These are phyloP conservation scores for Pocillopora grandis DNA, from an alignment of 92 coral and sea anemone species.

Conservation along the genomic window DNA sequence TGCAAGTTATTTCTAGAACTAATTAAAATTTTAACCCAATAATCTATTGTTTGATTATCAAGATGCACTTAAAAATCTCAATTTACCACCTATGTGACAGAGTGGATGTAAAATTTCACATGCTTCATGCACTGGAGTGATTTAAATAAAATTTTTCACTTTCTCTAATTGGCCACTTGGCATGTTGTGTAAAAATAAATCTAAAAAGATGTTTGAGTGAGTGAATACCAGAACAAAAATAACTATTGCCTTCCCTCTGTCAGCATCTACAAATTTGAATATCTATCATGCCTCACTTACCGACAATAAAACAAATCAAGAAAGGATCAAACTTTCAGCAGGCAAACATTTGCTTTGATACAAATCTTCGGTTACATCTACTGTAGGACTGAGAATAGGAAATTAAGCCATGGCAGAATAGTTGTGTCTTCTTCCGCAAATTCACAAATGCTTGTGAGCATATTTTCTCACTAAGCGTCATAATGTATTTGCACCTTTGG, in stretches of 20 bases:
- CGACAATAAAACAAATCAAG: neutral
- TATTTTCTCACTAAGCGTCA: neutral
- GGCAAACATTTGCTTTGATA: neutral
- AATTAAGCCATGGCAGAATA: constrained; percentile 18
- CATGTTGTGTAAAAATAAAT: no score
- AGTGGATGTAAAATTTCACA: no score
- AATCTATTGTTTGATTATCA: no score
- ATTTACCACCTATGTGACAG: no score
- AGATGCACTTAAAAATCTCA: no score
- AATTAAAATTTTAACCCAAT: no score
- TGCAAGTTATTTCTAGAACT: no score
- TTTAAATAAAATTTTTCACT: no score
- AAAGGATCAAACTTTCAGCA: constrained; percentile 10
- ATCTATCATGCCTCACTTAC: constrained; percentile 21
- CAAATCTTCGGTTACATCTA: constrained; percentile 19
- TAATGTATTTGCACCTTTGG: neutral
- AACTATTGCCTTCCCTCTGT: neutral
- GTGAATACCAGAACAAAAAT: neutral
- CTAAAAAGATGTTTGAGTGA: neutral
- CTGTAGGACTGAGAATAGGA: neutral
- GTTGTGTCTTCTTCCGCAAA: constrained; percentile 15
- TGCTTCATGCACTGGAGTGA: no score
- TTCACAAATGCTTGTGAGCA: neutral
- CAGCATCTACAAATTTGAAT: neutral
- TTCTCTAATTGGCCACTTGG: no score